These are phyloP conservation scores for Cylindroiulus punctatus DNA, from an alignment of 2,888 invertebrate species.

Conservation along the genomic window DNA sequence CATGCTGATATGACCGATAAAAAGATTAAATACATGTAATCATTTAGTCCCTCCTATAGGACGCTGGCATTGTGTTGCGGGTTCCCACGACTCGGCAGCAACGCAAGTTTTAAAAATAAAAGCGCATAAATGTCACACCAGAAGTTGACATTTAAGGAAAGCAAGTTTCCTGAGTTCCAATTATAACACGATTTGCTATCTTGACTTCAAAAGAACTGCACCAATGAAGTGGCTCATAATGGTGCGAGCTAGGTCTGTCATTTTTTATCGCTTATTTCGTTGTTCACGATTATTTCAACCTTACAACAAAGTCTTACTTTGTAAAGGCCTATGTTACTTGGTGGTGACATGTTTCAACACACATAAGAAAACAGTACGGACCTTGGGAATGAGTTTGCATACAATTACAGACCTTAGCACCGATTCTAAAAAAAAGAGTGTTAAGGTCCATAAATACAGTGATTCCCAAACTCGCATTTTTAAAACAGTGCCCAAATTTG, in stretches of 20 bases:
- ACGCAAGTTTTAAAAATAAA: background rate
- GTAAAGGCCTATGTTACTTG: background rate
- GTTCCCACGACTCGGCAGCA: background rate
- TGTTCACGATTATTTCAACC: no score
- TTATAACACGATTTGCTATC: conserved; percentile 12
- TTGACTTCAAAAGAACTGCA: background rate
- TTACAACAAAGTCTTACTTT: background rate
- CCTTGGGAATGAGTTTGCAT: no score
- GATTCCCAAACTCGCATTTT: no score
- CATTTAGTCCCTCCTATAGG: conserved; percentile 6
- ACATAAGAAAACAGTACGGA: no score
- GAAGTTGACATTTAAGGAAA: conserved; percentile 36
- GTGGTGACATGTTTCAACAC: no score
- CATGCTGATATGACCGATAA: background rate
- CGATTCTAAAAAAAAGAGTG: no score
- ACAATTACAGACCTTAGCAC: no score
- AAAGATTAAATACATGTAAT: background rate
- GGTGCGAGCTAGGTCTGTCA: background rate
- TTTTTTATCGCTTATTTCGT: background rate
- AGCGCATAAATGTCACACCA: background rate
- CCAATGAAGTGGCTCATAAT: background rate
- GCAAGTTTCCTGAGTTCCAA: conserved; percentile 38
- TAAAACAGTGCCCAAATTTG: no score
- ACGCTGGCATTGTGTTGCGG: conserved; percentile 9
- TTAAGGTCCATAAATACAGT: no score